Base-by-base conservation (phyloP, 1,140 invertebrate genomes). In the Dinoponera quadriceps region DNA sequence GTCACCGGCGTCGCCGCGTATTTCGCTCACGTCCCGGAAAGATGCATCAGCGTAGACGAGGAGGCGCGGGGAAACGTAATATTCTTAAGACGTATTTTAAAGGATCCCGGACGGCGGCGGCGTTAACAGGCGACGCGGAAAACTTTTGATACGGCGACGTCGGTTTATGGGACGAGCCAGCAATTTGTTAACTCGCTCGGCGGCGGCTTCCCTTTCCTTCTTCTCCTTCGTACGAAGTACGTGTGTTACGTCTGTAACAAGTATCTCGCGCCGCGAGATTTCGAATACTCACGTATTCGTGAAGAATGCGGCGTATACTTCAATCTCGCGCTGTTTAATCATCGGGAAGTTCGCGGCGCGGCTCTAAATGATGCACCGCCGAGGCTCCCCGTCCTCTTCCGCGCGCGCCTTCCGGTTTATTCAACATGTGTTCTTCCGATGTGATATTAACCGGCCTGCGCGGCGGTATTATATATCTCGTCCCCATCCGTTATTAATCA, bases 81-180 rank as follows among this genome's bases (percentile, higher is more conserved):
- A 80, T 80, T 80, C 75, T 71, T 80, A 78, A 57, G 75, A 69
- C 22, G 65, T 51, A 57, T 80, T 69, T 68, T 48, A 48, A 80
- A 69, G 33, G 25, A 55, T 54, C 60, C 18, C 60, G n/a, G n/a
- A n/a, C n/a, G 27, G 25, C 51, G 60, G 27, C 18, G 49, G 22
- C 51, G 18, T 80, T n/a, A 57, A 33, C 33, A 18, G 33, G 20
- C 22, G 74, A 51, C 44, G 49, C 4, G 18, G 18, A 16, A 38
- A 80, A 71, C 75, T 80, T 80, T 71, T 80, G 51, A 59, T 27
- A 57, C 51, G 29, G 13, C 25, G 44, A 74, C 60, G 48, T 55
- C 25, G 29, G 49, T 75, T 75, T 20, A 33, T n/a, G 20, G 27
- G 44, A n/a, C n/a, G 22, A 80, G 11, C 20, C 18, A 77, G 38